Base-by-base conservation (phyloP, 2,888 invertebrate genomes). In the Chironomus tentans region DNA sequence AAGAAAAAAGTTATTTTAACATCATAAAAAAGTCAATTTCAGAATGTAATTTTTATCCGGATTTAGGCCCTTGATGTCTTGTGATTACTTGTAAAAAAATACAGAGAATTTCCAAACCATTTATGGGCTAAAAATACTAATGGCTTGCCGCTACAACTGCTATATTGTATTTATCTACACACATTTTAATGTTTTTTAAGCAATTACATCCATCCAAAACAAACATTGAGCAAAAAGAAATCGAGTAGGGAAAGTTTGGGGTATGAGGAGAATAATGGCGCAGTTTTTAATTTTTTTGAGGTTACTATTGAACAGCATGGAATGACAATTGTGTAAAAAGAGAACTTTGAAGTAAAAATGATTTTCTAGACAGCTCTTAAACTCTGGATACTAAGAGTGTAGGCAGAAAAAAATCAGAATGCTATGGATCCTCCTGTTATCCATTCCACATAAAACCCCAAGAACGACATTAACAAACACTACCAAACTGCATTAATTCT, bases 21-120 rank as follows among this genome's bases (percentile, higher is more conserved):
- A 65, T 65, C 65, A 65, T 65, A 65, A 65, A 65, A 68, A 68
- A 68, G 68, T 68, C 68, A 68, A 68, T 46, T 68, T 68, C 68
- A 38, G 68, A 28, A 18, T 46, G 68, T 68, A 68, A 68, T 68
- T 68, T 46, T 28, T 38, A 68, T 68, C 68, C 38, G 28, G 68
- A 68, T 68, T 68, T 68, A 15, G 15, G 38, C 18, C 28, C 15
- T n/a, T 68, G 13, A 46, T 56, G 56, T 56, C 65, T 65, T 22
- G 56, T 56, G 15, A n/a, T 56, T 65, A 24, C 21, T 24, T 38
- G 10, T 10, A 38, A 10, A 38, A 10, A 10, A 38, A 50, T 4
- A 4, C 2, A 12, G 4, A 28, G 5, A 28, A 10, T 38, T 38
- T 38, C 38, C 38, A 65, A 65, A 65, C 56, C 56, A 15, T 21